A percentile compares a stretch with the other conserved stretches of the same genome.
These are phyloP conservation scores for Drosophila navojoa DNA, from an alignment of 1,140 invertebrate genomes.

Conservation along the genomic window DNA sequence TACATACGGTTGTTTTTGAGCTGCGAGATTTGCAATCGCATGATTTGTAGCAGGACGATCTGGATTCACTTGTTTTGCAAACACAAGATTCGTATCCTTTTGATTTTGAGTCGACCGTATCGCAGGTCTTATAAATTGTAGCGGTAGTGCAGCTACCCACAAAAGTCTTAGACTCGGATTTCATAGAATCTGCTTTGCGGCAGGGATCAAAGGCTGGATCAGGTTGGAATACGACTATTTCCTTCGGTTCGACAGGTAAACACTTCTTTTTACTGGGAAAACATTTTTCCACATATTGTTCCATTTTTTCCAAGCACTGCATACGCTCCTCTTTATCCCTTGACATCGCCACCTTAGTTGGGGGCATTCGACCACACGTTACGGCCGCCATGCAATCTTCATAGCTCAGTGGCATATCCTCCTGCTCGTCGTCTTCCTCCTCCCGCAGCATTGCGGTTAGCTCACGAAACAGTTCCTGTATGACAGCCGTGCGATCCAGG, in stretches of 20 bases:
- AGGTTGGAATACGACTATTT: conserved; percentile 51
- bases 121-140: background rate
- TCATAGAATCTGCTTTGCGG: background rate
- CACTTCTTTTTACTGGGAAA: conserved; percentile 20
- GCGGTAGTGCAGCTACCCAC: background rate
- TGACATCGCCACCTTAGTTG: background rate
- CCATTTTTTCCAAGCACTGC: conserved; percentile 49
- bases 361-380: background rate
- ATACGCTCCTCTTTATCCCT: conserved; percentile 8
- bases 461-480: conserved; percentile 26
- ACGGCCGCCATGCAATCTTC: conserved; percentile 28
- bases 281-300: conserved; percentile 50
- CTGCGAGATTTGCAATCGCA: no score
- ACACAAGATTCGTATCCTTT: background rate
- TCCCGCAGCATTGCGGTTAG: conserved; percentile 10
- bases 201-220: conserved; percentile 47
- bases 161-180: background rate
- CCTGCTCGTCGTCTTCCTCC: background rate
- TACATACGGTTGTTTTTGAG: no score
- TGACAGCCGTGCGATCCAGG: background rate
- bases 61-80: background rate
- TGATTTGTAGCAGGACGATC: background rate
- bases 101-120: background rate
- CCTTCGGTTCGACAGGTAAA: background rate
- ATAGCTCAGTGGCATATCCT: background rate